These are phyloP conservation scores for Tetramorium parvispinum DNA, from an alignment of 1,140 invertebrate genomes.

Conservation along the genomic window DNA sequence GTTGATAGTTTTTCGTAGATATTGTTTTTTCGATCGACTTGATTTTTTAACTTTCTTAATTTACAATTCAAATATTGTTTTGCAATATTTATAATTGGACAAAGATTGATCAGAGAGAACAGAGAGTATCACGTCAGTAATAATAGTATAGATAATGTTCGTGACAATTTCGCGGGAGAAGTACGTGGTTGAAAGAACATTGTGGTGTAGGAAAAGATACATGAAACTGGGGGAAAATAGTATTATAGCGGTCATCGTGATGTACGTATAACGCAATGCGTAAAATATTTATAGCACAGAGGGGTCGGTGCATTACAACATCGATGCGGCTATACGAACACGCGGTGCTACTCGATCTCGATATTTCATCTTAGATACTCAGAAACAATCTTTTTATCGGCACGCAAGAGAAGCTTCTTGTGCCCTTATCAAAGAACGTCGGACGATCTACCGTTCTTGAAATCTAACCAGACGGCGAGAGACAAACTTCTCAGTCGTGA, in stretches of 20 bases:
- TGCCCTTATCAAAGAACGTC: constrained; percentile 45
- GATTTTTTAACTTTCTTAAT: background rate
- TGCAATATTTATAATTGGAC: background rate
- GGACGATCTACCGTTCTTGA: constrained; percentile 18
- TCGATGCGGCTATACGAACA: constrained; percentile 66
- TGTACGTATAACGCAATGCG: constrained; percentile 69
- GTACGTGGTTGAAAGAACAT: background rate
- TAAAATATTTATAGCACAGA: constrained; percentile 71
- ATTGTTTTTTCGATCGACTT: background rate
- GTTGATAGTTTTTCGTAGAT: background rate
- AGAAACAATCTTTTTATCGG: constrained; percentile 57
- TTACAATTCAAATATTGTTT: background rate
- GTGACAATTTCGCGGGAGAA: constrained; percentile 36
- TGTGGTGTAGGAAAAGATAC: constrained; percentile 55
- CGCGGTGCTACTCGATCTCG: constrained; percentile 42
- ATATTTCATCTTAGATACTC: constrained; percentile 56
- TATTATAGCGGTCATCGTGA: constrained; percentile 65
- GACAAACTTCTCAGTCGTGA: constrained; percentile 44
- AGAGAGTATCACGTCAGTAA: background rate
- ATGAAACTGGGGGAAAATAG: constrained; percentile 57
- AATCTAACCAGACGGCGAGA: constrained; percentile 28
- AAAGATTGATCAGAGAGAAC: background rate
- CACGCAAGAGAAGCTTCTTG: background rate
- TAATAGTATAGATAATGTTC: constrained; percentile 14
- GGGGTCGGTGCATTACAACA: constrained; percentile 53